Base-by-base conservation (phyloP, 2,888 invertebrate species). In the Zele albiditarsus region DNA sequence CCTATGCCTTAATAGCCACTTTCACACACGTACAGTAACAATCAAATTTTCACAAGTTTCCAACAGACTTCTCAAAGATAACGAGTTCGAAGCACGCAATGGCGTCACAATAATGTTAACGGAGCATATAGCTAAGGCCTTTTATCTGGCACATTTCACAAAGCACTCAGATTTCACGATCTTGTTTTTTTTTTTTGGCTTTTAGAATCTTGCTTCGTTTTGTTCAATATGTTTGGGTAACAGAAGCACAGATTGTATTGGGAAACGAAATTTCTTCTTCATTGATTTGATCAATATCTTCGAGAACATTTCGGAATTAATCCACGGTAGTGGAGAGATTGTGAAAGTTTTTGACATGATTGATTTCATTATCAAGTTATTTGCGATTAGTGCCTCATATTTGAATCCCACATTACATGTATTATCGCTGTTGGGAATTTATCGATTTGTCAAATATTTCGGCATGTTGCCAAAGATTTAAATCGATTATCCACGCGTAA, bases 81-180 rank as follows among this genome's bases (percentile, higher is more conserved):
- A 66, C 46, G 46, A 46, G 46, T 46, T 10, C 2, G 49, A 14
- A 28, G 67, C 67, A 49, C 49, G 67, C 67, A 46, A 67, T 42
- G 25, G 5, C 67, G 28, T 67, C 53, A 25, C 28, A 67, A 67
- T 49, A 67, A 12, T 27, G 46, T 46, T n/a, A 14, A 46, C 46
- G n/a, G 16, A n/a, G 46, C 6, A n/a, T 46, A 14, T 3, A 46
- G 14, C 4, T 16, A 3, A 1, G 3, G 16, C 16, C 5, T n/a
- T 46, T n/a, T 46, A 16, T 46, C 4, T 46, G 46, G 3, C 2
- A 46, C 2, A n/a, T n/a, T n/a, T 46, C 16, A 46, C 16, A 46
- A 16, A 46, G 5, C 46, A 16, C n/a, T 46, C 0, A n/a, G 4
- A 46, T 2, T 38, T 38, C 0, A 12, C 1, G 0, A 12, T 38